Conservation (phyloP, 2,888 invertebrate species). For the Andricus curvator region DNA sequence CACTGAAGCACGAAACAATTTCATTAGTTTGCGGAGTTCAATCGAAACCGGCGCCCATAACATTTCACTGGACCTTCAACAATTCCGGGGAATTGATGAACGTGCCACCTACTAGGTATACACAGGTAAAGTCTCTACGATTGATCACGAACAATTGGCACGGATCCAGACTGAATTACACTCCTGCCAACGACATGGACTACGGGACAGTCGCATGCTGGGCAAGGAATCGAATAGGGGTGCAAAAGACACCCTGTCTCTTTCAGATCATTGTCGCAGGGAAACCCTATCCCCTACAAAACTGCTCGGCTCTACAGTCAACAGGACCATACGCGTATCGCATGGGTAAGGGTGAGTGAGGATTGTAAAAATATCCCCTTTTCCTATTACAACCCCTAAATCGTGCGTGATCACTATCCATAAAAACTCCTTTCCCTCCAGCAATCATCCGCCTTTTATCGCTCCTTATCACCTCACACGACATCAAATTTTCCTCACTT, state of each 20-base stretch:
- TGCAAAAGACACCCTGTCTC: conserved; percentile 89
- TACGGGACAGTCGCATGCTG: conserved; percentile 94
- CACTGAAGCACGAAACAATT: conserved; percentile 92
- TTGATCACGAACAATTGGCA: conserved; percentile 81
- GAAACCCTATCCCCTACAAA: conserved; percentile 92
- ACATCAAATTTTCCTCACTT: not conserved
- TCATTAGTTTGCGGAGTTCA: conserved; percentile 92
- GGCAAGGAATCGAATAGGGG: conserved; percentile 90
- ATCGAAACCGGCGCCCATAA: conserved; percentile 90
- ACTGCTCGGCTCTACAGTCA: conserved; percentile 86
- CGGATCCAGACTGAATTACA: conserved; percentile 88
- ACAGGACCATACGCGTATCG: conserved; percentile 72
- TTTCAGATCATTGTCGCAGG: conserved; percentile 95
- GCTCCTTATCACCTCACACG: not conserved
- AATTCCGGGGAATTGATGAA: conserved; percentile 90
- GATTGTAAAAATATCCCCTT: not conserved
- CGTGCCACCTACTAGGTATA: conserved; percentile 83
- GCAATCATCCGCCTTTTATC: conserved; percentile 27
- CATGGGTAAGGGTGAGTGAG: conserved; percentile 65
- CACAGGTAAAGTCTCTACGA: conserved; percentile 71
- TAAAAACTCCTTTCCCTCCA: not conserved
- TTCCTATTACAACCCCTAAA: not conserved
- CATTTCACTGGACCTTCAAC: conserved; percentile 96
- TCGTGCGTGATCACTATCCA: not conserved
- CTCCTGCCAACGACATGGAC: conserved; percentile 91